These are phyloP conservation scores for Zosterops borbonicus DNA, from an alignment of 2,113 vertebrate genomes.

Conservation along the genomic window DNA sequence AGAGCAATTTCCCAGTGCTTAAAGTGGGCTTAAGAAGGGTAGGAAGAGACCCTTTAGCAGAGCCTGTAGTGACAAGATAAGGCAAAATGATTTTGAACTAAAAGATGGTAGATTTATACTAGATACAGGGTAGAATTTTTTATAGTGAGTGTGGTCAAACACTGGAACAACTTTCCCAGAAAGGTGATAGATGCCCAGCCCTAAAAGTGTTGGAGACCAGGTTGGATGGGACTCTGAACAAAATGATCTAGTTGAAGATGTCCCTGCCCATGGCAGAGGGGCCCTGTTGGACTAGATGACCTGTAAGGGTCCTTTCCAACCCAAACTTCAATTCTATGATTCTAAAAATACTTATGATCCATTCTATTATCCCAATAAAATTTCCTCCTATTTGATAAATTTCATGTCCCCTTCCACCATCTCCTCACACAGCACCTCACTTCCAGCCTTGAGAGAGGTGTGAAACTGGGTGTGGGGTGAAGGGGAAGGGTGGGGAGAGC, in stretches of 20 bases:
- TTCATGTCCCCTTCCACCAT: no score
- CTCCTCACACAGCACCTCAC: not conserved
- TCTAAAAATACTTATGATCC: no score
- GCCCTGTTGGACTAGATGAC: rapidly evolving
- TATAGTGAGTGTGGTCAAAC: rapidly evolving
- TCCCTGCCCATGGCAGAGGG: not conserved
- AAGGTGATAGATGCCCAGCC: not conserved
- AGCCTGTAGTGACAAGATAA: not conserved
- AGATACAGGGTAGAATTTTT: not conserved
- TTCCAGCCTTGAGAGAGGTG: not conserved
- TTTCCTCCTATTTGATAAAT: no score
- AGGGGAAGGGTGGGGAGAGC: not conserved
- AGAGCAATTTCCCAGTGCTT: not conserved
- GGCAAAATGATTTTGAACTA: not conserved
- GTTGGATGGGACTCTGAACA: not conserved
- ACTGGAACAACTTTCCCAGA: not conserved
- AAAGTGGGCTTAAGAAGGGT: not conserved
- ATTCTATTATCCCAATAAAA: no score
- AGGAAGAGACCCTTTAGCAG: not conserved
- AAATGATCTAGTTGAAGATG: not conserved
- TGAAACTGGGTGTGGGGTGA: not conserved
- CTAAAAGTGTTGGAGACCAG: not conserved
- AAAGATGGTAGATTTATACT: not conserved
- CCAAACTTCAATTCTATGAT: not conserved
- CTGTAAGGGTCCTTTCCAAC: not conserved